Evolutionary conservation across 2,797 vertebrate genomes (phyloP).

Genomic region (Chrosomus eos): DNA sequence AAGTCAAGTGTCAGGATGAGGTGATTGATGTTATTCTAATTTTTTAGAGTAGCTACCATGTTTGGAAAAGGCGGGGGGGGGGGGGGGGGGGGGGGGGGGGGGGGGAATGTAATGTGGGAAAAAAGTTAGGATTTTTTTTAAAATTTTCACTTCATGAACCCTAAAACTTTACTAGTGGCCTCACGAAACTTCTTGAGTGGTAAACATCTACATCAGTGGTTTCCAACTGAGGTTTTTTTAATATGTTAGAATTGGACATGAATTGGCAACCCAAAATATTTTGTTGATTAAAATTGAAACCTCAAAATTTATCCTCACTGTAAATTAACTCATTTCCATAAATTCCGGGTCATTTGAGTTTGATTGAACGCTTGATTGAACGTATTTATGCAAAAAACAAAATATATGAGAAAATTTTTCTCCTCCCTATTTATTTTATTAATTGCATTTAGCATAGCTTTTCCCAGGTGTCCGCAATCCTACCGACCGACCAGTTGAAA

Average conservation of each 20-base stretch:
- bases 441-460: not conserved
- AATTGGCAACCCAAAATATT: not conserved
- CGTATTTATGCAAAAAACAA: not conserved
- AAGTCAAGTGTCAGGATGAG: conserved; percentile 23
- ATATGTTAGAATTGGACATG: not conserved
- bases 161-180: not conserved
- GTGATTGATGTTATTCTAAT: conserved; percentile 36
- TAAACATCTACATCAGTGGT: not conserved
- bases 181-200: not conserved
- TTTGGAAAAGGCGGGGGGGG: conserved; percentile 41
- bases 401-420: not conserved
- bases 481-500: not conserved
- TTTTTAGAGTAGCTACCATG: conserved; percentile 52
- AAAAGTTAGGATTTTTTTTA: not conserved
- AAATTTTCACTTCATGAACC: not conserved
- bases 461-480: not conserved
- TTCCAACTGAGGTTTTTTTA: not conserved
- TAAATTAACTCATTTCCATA: not conserved
- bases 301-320: not conserved
- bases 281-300: not conserved
- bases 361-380: not conserved
- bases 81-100: too few species aligned
- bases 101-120: not conserved
- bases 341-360: not conserved
- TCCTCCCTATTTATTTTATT: not conserved